Evolutionary conservation across 2,888 invertebrate species (phyloP), one percentile per base, ranked within the genome.

Genomic region (Macrophya annulata): DNA sequence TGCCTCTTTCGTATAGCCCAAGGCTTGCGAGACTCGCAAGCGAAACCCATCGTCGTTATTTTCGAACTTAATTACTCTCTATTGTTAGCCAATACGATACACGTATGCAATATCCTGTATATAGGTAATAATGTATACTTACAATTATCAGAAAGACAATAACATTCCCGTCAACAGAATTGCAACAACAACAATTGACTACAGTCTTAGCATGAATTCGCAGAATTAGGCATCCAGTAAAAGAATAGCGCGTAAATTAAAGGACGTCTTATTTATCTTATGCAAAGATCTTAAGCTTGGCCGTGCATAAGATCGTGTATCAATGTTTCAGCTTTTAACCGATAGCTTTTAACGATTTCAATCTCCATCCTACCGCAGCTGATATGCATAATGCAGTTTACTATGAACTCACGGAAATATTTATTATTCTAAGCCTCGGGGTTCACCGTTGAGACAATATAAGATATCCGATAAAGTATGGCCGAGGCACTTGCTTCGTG

Each of bases 1-100:
- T 74, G 72, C 45, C 43, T 40, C 71, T 71, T 31, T 37, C 71
- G 37, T 3, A 43, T 10, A 48, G 45, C 48, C 76, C 21, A 17
- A 48, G 76, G 45, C 76, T 55, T n/a, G 17, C 71, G 43, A n/a
- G 40, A 72, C 43, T 31, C 37, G n/a, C 72, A 17, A 10, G 31
- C 77, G 5, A 21, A 51, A 4, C n/a, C 55, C 15, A 17, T 31
- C 25, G 77, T 77, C 48, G 37, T 77, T 77, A 77, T 77, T 77
- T 9, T 17, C 77, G 31, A 77, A 55, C 77, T 55, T 77, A 77
- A 77, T 77, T 55, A 77, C 77, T 45, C 72, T 74, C 72, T 74
- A 74, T 74, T 74, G 72, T 74, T 45, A 45, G 43, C 71, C n/a
- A 17, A 40, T 71, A 40, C 40, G 71, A 4, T 40, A 17, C 40